Evolutionary conservation across 2,113 vertebrate species (phyloP).

Genomic region (Trochalopteron elliotii): DNA sequence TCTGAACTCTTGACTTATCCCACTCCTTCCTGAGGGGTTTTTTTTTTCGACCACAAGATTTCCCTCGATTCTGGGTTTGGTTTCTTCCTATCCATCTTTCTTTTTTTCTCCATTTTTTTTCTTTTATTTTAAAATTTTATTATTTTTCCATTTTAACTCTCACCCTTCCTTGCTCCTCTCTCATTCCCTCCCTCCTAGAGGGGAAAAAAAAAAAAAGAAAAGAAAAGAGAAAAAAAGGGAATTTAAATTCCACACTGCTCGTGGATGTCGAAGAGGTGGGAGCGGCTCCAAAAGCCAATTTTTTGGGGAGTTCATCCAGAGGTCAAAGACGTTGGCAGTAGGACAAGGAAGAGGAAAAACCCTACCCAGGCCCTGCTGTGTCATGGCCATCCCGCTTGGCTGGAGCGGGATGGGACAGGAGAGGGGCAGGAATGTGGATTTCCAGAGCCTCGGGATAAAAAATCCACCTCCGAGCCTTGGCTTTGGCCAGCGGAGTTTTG

Average conservation of each 20-base stretch:
- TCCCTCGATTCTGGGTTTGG: neutral
- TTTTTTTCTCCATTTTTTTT: accelerated
- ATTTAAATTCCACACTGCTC: slow-evolving; percentile 13
- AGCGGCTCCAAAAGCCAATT: neutral
- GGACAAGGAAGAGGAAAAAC: neutral
- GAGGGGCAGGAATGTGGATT: neutral
- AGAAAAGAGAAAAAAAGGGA: neutral
- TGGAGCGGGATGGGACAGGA: neutral
- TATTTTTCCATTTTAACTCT: neutral
- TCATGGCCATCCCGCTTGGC: neutral
- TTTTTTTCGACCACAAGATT: neutral
- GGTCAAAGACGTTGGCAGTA: neutral
- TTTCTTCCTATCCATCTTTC: neutral
- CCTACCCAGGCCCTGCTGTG: neutral
- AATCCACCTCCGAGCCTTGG: accelerated
- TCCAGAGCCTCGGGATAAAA: neutral
- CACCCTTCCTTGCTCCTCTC: neutral
- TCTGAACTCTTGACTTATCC: neutral
- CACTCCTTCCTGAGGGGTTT: neutral
- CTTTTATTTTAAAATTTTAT: neutral
- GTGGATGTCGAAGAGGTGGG: neutral
- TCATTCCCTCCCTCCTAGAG: neutral
- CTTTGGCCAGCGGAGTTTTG: neutral
- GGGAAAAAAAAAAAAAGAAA: neutral
- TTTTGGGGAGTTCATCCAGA: slow-evolving; percentile 32